A percentile compares a stretch with the other conserved stretches of the same genome.
Evolutionary conservation across 2,113 vertebrate species (phyloP).

Genomic region (Neofelis nebulosa): DNA sequence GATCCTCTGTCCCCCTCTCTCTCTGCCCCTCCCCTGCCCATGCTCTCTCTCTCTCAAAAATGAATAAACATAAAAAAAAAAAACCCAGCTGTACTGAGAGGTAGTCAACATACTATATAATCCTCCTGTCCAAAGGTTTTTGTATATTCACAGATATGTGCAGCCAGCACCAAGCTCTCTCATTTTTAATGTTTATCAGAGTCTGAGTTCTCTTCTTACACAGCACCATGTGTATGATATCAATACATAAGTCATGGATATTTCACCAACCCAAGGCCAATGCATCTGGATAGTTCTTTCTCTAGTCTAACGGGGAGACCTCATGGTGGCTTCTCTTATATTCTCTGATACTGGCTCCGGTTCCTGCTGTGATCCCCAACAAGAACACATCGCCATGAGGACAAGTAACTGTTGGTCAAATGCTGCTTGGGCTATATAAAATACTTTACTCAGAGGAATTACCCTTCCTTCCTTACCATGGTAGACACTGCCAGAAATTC

Average conservation of each 20-base stretch:
- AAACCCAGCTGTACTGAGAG: neutral
- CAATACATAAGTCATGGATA: neutral
- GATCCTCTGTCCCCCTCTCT: too few relatives aligned
- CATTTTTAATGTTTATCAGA: neutral
- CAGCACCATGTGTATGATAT: neutral
- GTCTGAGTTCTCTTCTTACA: neutral
- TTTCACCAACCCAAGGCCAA: neutral
- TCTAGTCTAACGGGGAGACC: neutral
- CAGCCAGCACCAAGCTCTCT: neutral
- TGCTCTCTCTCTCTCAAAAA: too few relatives aligned
- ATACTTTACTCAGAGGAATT: neutral
- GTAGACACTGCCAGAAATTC: neutral
- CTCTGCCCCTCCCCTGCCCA: too few relatives aligned
- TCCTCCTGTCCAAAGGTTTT: neutral
- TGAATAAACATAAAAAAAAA: too few relatives aligned
- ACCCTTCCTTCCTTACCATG: neutral
- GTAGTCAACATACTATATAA: neutral
- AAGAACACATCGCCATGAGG: neutral
- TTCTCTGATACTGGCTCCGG: neutral
- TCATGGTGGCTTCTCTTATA: neutral
- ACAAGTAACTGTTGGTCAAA: neutral
- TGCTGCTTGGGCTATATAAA: neutral
- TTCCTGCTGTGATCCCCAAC: neutral
- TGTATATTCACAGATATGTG: neutral
- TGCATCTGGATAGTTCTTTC: neutral